Percentiles rank a stretch among this genome's conserved stretches.
These are phyloP conservation scores for Eristalis intricaria DNA, from an alignment of 2,888 invertebrate species.

Conservation along the genomic window DNA sequence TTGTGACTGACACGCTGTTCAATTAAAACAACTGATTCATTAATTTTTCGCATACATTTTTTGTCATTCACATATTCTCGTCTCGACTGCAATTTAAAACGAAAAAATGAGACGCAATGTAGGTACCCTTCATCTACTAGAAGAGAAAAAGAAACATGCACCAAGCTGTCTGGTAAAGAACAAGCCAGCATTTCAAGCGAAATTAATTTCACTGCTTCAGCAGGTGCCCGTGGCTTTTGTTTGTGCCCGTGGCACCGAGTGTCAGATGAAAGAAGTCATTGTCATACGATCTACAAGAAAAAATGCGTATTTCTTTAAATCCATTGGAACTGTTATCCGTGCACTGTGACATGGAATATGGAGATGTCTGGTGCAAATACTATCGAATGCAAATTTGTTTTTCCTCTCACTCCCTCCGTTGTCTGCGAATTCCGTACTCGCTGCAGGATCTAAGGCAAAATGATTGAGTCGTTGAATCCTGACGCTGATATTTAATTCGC, in stretches of 20 bases:
- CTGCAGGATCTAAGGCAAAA: constrained; percentile 30
- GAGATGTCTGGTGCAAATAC: constrained; percentile 53
- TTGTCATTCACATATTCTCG: too few relatives aligned
- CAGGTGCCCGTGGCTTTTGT: background rate
- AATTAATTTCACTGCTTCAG: constrained; percentile 13
- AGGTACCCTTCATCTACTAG: constrained; percentile 7
- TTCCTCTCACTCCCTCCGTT: background rate
- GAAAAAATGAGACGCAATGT: background rate
- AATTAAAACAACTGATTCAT: too few relatives aligned
- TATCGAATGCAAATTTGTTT: constrained; percentile 41
- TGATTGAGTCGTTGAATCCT: constrained; percentile 50
- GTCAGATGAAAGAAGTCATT: constrained; percentile 17
- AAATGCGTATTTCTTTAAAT: constrained; percentile 1
- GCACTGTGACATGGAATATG: constrained; percentile 55
- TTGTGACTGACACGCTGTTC: too few relatives aligned
- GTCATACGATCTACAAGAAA: background rate
- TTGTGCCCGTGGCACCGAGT: background rate
- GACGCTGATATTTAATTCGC: constrained; percentile 29
- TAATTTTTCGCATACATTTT: too few relatives aligned
- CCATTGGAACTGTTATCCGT: constrained; percentile 36
- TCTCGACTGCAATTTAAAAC: too few relatives aligned
- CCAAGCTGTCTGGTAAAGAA: background rate
- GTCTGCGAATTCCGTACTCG: background rate
- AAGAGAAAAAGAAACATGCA: background rate
- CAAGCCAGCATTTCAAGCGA: constrained; percentile 1